Conservation (phyloP, 2,113 vertebrate species). For the Pogonocichla stellata region DNA sequence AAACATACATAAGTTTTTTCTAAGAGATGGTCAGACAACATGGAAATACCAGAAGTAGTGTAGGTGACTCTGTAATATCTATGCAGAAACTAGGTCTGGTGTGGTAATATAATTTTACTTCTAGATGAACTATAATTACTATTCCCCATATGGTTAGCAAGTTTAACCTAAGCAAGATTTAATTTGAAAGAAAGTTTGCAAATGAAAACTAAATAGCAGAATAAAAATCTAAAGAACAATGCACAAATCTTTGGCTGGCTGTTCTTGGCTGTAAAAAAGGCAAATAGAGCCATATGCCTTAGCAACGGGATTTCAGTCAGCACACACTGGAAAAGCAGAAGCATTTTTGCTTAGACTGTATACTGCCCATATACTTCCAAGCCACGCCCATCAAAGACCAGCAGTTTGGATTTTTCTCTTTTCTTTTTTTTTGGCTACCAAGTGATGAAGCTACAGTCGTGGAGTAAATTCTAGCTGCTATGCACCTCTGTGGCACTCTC, state of each 20-base stretch:
- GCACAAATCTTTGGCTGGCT: background rate
- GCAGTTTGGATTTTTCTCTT: background rate
- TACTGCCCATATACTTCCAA: background rate
- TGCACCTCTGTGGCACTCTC: background rate
- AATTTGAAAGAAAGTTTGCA: background rate
- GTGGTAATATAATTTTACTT: background rate
- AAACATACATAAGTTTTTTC: background rate
- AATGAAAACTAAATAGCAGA: background rate
- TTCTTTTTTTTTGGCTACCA: background rate
- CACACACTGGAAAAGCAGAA: background rate
- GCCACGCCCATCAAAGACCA: background rate
- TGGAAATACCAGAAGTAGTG: background rate
- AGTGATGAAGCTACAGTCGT: background rate
- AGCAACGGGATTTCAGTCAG: background rate
- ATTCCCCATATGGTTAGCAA: background rate
- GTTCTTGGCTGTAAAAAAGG: background rate
- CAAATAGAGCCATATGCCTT: background rate
- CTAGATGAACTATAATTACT: background rate
- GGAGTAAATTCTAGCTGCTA: background rate
- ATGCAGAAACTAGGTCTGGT: background rate
- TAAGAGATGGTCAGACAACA: background rate
- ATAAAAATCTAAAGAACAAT: background rate
- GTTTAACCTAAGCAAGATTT: background rate
- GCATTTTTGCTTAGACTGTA: background rate
- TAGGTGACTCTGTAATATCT: accelerated